Conservation (phyloP, 2,797 vertebrate species). For the Sebastes steindachneri region DNA sequence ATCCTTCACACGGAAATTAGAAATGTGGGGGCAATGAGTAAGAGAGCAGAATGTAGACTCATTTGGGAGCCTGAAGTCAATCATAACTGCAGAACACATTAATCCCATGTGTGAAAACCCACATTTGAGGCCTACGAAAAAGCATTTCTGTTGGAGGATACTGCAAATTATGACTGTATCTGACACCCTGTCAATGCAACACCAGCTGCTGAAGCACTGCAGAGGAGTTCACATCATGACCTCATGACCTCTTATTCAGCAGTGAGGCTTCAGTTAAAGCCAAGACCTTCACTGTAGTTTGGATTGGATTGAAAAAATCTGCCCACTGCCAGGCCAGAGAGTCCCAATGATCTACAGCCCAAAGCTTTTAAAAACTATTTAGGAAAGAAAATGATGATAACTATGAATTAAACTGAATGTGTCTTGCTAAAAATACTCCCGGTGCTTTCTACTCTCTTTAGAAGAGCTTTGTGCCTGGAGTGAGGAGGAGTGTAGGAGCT, state of each 20-base stretch:
- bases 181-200: background rate
- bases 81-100: background rate
- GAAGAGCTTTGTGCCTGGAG: conserved; percentile 95
- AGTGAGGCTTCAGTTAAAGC: background rate
- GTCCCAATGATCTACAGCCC: background rate
- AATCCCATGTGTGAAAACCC: background rate
- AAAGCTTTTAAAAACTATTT: background rate
- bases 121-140: background rate
- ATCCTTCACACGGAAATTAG: background rate
- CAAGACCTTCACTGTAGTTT: background rate
- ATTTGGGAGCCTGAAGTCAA: background rate
- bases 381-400: background rate
- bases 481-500: conserved; percentile 93
- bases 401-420: background rate
- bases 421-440: background rate
- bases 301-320: background rate
- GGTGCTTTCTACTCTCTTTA: conserved; percentile 44
- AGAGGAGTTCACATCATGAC: background rate
- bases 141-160: background rate
- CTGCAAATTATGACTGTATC: background rate
- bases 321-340: background rate
- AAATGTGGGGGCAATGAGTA: background rate
- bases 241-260: background rate
- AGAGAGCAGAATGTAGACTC: background rate
- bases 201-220: background rate